Base-by-base conservation (phyloP, 2,113 vertebrate genomes). In the Hypomesus transpacificus region DNA sequence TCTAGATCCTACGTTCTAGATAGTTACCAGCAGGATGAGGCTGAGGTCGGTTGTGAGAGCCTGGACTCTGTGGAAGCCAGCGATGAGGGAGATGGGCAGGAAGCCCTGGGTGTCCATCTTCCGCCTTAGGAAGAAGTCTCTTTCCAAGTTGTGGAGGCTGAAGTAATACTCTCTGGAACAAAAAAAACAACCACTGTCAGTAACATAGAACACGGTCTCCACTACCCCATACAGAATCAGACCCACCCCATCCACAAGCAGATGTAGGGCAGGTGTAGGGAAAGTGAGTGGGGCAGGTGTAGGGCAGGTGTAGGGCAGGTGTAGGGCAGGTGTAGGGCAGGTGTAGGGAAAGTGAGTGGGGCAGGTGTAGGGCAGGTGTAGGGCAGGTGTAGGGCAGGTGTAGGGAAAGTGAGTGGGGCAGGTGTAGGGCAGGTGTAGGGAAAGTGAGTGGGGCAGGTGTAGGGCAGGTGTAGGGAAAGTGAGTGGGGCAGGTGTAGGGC, bases 61-160 rank as follows among this genome's bases (percentile, higher is more conserved):
- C 83, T 97, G 96, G 54, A 98, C 96, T 16, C 96, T 89, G 79
- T 94, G 95, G 88, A 99, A 99, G 72, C 95, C 91, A 61, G 97
- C 96, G 50, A 99, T 95, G 79, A 99, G 86, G 0, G 96, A 95
- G 84, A 99, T 86, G 2, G 97, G 96, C 69, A 99, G 90, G 87
- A 98, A 99, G 61, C 96, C 97, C 11, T 95, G 91, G 0, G 86
- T 72, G 65, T 99, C 97, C 97, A 99, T 99, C 84, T 98, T 99
- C 57, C 95, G 93, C 74, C 97, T 90, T 77, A 99, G 89, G 89
- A 98, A 99, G 81, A 99, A 99, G 79, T 99, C 97, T 31, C 95
- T 89, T 84, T 99, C 96, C 90, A 99, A 84, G 78, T 99, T 99
- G 89, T 96, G 96, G 77, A 91, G 90, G 87, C 97, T 99, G 89